A percentile compares a stretch with the other conserved stretches of the same genome.
Conservation (phyloP, 2,113 vertebrate species). For the Mohoua ochrocephala region DNA sequence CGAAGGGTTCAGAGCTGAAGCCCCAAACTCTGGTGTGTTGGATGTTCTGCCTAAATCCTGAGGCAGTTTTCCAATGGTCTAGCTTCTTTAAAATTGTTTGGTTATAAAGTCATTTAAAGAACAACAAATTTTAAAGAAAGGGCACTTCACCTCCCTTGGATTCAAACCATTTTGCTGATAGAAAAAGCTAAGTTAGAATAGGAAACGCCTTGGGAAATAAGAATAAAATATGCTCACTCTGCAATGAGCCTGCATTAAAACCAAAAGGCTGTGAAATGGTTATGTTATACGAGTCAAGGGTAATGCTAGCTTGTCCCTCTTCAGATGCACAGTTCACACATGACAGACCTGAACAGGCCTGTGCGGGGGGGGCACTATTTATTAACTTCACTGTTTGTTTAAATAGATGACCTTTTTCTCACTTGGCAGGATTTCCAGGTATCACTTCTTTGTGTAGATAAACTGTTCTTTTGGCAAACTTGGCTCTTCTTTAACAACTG, state of each 20-base stretch:
- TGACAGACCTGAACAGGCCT: not conserved
- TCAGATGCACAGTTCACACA: not conserved
- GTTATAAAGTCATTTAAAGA: not conserved
- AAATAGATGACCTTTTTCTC: conserved; percentile 14
- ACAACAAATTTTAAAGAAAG: not conserved
- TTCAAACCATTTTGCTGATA: not conserved
- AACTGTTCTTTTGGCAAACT: conserved; percentile 7
- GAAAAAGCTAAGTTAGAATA: not conserved
- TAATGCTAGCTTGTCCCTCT: not conserved
- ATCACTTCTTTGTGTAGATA: not conserved
- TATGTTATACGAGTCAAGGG: not conserved
- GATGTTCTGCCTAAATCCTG: not conserved
- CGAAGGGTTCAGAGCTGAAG: not conserved
- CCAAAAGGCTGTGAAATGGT: not conserved
- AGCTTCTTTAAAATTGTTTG: not conserved
- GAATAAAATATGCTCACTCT: not conserved
- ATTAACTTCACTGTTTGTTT: not conserved
- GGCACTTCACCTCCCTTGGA: not conserved
- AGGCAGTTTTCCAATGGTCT: not conserved
- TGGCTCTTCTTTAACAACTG: not conserved
- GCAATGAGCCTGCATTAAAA: not conserved
- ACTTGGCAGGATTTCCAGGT: not conserved
- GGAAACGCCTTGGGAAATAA: not conserved
- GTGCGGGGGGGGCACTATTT: not conserved
- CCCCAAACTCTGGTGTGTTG: accelerated